Conservation (phyloP, 2,888 invertebrate species). For the Molanna angustata region DNA sequence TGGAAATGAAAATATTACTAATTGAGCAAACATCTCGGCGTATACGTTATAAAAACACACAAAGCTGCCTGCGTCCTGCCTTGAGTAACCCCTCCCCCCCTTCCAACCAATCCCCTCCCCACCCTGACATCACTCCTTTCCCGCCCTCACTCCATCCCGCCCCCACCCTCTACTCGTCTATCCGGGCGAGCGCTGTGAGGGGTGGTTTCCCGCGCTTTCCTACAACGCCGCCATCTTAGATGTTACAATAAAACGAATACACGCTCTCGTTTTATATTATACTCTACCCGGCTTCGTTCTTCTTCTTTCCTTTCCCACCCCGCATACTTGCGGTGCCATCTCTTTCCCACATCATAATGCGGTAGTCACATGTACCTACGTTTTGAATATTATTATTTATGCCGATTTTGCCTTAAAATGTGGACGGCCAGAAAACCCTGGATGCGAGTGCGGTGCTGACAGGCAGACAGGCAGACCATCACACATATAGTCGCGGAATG, state of each 20-base stretch:
- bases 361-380: too few species aligned
- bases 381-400: too few species aligned
- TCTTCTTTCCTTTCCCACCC: constrained; percentile 15
- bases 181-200: background rate
- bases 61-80: constrained; percentile 13
- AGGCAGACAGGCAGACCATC: too few species aligned
- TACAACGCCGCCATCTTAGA: constrained; percentile 13
- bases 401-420: too few species aligned
- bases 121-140: too few species aligned
- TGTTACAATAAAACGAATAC: constrained; percentile 19
- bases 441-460: too few species aligned
- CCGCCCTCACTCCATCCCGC: background rate
- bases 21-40: too few species aligned
- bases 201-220: constrained; percentile 4
- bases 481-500: too few species aligned
- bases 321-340: constrained; percentile 14
- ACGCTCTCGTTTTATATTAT: constrained; percentile 13
- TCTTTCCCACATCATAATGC: constrained; percentile 9
- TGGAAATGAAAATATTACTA: too few species aligned
- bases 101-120: background rate
- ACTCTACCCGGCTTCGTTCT: constrained; percentile 6
- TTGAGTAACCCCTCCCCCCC: too few species aligned
- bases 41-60: constrained; percentile 9
- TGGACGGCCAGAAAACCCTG: too few species aligned
- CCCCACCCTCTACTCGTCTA: constrained; percentile 1